Base-by-base conservation (phyloP, 2,888 invertebrate species). In the Seira sanloemensis region DNA sequence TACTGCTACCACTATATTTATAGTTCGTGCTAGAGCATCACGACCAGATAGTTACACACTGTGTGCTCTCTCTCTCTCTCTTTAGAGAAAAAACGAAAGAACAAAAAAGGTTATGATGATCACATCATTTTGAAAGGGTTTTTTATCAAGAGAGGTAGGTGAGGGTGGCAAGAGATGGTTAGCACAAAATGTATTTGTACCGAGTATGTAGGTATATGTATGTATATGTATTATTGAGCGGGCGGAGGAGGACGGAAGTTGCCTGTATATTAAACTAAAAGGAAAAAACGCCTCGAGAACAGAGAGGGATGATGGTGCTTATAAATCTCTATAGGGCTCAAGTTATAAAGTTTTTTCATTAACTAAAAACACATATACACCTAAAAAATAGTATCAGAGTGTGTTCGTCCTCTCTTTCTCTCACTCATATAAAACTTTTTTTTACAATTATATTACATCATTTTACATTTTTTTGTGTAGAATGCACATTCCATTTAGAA, bases 81-180 rank as follows among this genome's bases (percentile, higher is more conserved):
- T 50, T 50, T 2, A 16, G 50, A 50, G 74, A 66, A 19, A 75
- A 66, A 54, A 72, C 72, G 54, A 19, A 54, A 23, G 58, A 58
- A 73, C 27, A 54, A 79, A 73, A 76, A 72, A 66, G 76, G 69
- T 76, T 76, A 66, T 62, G 58, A 79, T 27, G 79, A 80, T 68
- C 80, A 62, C 54, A 68, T 76, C 68, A 67, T 73, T 68, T 76
- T 58, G 74, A 78, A 71, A 80, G 74, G 81, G 79, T 72, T 77
- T 76, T 78, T 72, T 78, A 71, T 66, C 26, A 81, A 86, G 84
- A 78, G 84, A 84, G 84, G 76, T 78, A 69, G 86, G 80, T 79
- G 84, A 87, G 87, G 87, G 87, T 86, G 87, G 87, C 86, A 85
- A 86, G 76, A 86, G 84, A 86, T 86, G 86, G 74, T 84, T 84